Evolutionary conservation across 2,797 vertebrate species (phyloP).

Genomic region (Rhabdomys pumilio): DNA sequence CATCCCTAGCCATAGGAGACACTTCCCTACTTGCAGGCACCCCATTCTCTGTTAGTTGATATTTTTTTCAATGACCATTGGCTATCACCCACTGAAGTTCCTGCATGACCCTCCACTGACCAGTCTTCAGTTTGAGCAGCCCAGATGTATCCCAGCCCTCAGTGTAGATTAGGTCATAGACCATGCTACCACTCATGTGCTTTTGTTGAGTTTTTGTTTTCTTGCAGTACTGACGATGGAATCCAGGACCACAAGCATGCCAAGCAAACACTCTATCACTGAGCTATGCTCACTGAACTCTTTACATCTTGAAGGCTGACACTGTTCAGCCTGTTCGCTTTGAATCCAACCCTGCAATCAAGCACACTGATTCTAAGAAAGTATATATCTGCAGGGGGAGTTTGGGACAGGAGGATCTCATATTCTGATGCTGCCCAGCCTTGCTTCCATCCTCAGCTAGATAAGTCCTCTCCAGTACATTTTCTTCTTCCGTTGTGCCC

Average conservation of each 20-base stretch:
- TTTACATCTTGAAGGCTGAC: neutral
- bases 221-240: neutral
- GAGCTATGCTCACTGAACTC: neutral
- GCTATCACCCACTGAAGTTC: neutral
- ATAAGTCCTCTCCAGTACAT: neutral
- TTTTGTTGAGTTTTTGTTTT: neutral
- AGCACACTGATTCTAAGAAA: neutral
- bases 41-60: too few relatives aligned
- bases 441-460: neutral
- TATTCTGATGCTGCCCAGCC: too few relatives aligned
- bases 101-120: too few relatives aligned
- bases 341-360: neutral
- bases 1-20: too few relatives aligned
- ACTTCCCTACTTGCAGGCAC: accelerated
- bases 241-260: neutral
- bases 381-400: neutral
- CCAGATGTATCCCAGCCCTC: neutral
- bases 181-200: neutral
- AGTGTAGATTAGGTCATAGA: neutral
- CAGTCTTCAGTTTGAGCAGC: neutral
- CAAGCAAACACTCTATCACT: neutral
- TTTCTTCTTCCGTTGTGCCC: neutral
- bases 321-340: neutral
- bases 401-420: neutral
- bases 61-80: neutral